Evolutionary conservation across 2,797 vertebrate species (phyloP).

Genomic region (Onychomys arenicola): DNA sequence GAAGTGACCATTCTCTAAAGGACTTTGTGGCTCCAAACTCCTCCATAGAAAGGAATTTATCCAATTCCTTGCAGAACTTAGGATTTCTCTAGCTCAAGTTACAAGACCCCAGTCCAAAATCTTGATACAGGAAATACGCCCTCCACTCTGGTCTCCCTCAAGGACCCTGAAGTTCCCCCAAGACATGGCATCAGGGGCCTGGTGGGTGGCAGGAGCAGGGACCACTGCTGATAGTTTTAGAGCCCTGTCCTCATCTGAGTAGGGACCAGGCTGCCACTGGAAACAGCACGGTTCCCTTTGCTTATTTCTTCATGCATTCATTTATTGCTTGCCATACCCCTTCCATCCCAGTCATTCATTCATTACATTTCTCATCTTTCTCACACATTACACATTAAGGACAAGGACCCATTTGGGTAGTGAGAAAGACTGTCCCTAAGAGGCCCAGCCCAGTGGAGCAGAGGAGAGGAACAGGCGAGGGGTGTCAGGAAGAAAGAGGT

Average conservation of each 20-base stretch:
- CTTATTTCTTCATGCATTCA: not conserved
- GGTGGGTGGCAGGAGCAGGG: accelerated
- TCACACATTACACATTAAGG: not conserved
- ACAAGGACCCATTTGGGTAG: not conserved
- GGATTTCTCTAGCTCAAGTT: not conserved
- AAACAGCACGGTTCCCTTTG: not conserved
- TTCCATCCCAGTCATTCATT: accelerated
- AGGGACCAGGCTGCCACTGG: not conserved
- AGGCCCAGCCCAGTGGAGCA: not conserved
- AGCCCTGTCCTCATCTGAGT: not conserved
- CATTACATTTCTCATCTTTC: accelerated
- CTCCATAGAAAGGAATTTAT: not conserved
- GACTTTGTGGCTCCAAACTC: no score
- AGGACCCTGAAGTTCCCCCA: not conserved
- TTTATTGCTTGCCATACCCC: not conserved
- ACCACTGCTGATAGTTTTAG: accelerated
- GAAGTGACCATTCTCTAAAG: not conserved
- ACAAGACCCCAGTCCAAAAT: not conserved
- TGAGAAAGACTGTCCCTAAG: not conserved
- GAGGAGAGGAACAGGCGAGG: accelerated
- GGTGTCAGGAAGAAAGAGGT: not conserved
- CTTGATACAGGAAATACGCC: accelerated
- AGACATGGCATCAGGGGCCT: not conserved
- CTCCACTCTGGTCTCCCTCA: not conserved
- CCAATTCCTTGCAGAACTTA: not conserved